Base-by-base conservation (phyloP, 2,113 vertebrate genomes). In the Sarotherodon lohbergeri region DNA sequence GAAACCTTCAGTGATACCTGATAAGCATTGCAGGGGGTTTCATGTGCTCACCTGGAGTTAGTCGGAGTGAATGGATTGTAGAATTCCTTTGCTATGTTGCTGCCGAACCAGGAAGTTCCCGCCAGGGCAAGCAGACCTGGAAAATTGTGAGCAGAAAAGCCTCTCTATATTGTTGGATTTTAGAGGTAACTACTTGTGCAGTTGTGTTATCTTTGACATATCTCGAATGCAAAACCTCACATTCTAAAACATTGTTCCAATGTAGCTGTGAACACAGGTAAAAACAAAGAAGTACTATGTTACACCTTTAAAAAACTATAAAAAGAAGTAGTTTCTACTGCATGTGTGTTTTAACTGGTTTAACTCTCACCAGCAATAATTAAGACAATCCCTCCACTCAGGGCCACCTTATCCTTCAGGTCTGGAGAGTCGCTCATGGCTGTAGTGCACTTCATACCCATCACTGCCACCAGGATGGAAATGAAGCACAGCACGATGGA, bases 381-480 rank as follows among this genome's bases (percentile, higher is more conserved):
- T 93, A 98, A 97, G 84, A 98, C 82, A 12, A 96, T 86, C 0
- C 99, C 99, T 85, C 98, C 98, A 0, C 95, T 88, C 43, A 98
- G 88, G 68, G 97, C 98, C 94, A 99, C 97, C 81, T 97, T 95
- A 94, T 96, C 96, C 94, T 99, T 99, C 93, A 96, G 97, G 36
- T 96, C 93, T 2, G 96, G 95, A 6, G 97, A 92, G 0, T 97
- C 97, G 7, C 96, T 96, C 95, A 99, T 73, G 61, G 97, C 99
- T 50, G 97, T 98, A 95, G 98, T 98, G 91, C 98, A 99, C 71
- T 97, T 98, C 98, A 99, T 97, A 59, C 99, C 99, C 13, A 97
- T 88, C 41, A 93, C 80, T 4, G 96, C 93, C 86, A 98, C 96
- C 80, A 98, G 86, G 4, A 97, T 34, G 1, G 95, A 95, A 0